Base-by-base conservation (phyloP, 2,113 vertebrate genomes). In the Opisthocomus hoazin region DNA sequence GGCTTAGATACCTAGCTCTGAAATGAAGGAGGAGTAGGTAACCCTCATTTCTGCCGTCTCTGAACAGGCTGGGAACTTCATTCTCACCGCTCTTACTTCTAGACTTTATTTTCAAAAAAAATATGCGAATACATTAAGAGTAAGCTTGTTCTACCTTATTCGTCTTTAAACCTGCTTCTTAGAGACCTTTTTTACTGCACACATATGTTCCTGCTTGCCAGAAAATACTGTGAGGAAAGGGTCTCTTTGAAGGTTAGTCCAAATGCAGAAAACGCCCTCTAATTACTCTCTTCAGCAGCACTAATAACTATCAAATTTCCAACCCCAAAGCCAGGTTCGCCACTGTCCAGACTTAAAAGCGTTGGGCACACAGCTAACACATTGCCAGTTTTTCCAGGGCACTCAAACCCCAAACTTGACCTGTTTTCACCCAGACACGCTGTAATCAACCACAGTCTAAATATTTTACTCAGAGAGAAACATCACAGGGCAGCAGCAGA, bases 381-480 rank as follows among this genome's bases (percentile, higher is more conserved):
- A 30, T 10, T 39, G 43, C 27, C 61, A 70, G 34, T n/a, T 84
- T 74, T 93, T 79, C 54, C 76, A 94, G 56, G 37, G 66, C 48
- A 83, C 21, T 92, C 75, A 81, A 64, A 74, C 54, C 77, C 36
- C 61, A 56, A 68, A 87, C 53, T 50, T 91, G 73, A 95, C 71
- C 68, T 91, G 34, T 86, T 94, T 91, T 88, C 81, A 77, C 34
- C 34, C 41, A 69, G 80, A 53, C 37, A 46, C 2, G 1, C 21
- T 84, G 43, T 41, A 34, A 85, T 56, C 70, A 70, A 60, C 54
- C 84, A 82, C 53, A 60, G 12, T 15, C 34, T 46, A 60, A 91
- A 70, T 70, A 78, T 75, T 78, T 84, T 76, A 82, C 69, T 2
- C 50, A 89, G 57, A 60, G 43, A 51, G 83, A 77, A 75, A 50